Base-by-base conservation (phyloP, 2,797 vertebrate genomes). In the Lagocephalus sceleratus region DNA sequence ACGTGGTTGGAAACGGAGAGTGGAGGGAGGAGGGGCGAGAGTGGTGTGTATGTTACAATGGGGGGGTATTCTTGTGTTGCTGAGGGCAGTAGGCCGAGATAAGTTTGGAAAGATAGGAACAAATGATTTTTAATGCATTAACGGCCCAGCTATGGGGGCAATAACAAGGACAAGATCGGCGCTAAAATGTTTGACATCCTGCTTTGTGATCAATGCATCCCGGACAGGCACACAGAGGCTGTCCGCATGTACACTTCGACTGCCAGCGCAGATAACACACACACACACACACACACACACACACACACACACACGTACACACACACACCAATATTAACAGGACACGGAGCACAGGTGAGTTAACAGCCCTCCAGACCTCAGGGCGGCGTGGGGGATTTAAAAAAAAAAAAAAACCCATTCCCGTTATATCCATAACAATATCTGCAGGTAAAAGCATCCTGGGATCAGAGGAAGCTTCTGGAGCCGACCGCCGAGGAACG, bases 41-140 rank as follows among this genome's bases (percentile, higher is more conserved):
- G 71, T 78, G 80, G 80, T 76, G 74, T 71, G 75, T 72, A 71
- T 66, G 80, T 85, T 83, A 83, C 77, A 76, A 72, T 49, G 41
- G 85, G 80, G 82, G 79, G 79, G 83, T 91, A 88, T 92, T 91
- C 90, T 91, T 91, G 83, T 87, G 89, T 91, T 91, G 90, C 89
- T 91, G 83, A 15, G 86, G 87, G 85, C 87, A 78, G 85, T 88
- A 85, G 83, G 77, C 82, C 81, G 92, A 83, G 73, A 87, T 88
- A 76, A 88, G 91, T 92, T 93, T 90, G 87, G 83, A 90, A 92
- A 93, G 91, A 90, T 89, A 91, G 85, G 79, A 84, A 78, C 87
- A 88, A 94, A 94, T 81, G 93, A 93, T 93, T 94, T 94, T 92
- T 94, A 88, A 92, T 93, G 91, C 94, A 92, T 94, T 94, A 94